Conservation (phyloP, 1,140 invertebrate genomes). For the Sycophaga agraensis region DNA sequence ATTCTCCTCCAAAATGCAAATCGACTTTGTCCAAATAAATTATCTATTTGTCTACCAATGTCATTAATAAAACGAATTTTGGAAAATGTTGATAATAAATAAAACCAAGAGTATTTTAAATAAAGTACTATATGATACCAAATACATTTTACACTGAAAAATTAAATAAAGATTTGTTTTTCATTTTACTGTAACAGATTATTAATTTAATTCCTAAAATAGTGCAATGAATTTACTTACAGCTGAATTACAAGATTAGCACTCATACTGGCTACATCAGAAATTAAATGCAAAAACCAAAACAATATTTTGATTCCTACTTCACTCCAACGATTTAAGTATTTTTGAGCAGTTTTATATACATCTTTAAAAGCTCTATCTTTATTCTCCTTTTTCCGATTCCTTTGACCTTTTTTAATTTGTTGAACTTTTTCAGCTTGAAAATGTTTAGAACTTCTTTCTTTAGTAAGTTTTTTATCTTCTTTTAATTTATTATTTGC, state of each 20-base stretch:
- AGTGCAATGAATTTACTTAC: constrained; percentile 61
- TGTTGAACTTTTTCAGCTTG: constrained; percentile 54
- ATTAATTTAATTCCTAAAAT: constrained; percentile 42
- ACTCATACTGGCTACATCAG: constrained; percentile 76
- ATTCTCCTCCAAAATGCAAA: constrained; percentile 65
- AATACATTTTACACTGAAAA: constrained; percentile 50
- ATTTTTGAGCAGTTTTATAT: constrained; percentile 58
- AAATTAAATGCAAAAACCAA: constrained; percentile 77
- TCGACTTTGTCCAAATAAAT: constrained; percentile 61
- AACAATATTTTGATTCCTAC: constrained; percentile 67
- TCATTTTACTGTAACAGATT: neutral
- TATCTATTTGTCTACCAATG: constrained; percentile 61
- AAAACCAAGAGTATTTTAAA: constrained; percentile 51
- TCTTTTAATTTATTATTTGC: constrained; percentile 54
- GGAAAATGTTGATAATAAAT: constrained; percentile 45
- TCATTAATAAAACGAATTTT: constrained; percentile 54
- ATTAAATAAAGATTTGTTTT: neutral
- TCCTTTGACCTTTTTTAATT: constrained; percentile 49
- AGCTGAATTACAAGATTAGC: constrained; percentile 72
- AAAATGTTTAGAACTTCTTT: constrained; percentile 51
- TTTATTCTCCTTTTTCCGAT: constrained; percentile 47
- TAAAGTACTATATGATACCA: constrained; percentile 53
- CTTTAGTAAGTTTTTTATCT: constrained; percentile 53
- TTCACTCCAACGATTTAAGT: constrained; percentile 68
- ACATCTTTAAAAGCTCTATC: constrained; percentile 53